Evolutionary conservation across 2,888 invertebrate species (phyloP).

Genomic region (Electrophaes corylata): DNA sequence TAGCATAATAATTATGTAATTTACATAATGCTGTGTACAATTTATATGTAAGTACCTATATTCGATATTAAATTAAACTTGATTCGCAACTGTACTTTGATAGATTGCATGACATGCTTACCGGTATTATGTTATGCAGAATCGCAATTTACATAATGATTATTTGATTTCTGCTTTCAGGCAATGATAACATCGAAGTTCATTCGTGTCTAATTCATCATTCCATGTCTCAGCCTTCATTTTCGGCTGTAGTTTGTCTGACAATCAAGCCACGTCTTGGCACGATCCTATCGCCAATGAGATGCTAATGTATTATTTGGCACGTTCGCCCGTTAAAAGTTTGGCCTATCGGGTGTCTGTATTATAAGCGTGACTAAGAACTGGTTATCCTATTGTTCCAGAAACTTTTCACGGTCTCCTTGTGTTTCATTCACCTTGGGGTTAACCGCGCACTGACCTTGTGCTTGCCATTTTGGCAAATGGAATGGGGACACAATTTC

Average conservation of each 20-base stretch:
- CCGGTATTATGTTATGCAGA: constrained; percentile 22
- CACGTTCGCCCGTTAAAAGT: constrained; percentile 59
- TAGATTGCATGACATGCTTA: constrained; percentile 46
- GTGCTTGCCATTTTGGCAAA: constrained; percentile 45
- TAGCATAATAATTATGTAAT: constrained; percentile 37
- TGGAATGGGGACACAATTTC: constrained; percentile 27
- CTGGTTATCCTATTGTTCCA: constrained; percentile 46
- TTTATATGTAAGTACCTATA: constrained; percentile 19
- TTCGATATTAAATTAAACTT: constrained; percentile 40
- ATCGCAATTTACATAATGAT: constrained; percentile 18
- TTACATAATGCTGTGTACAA: constrained; percentile 44
- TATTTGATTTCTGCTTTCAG: constrained; percentile 28
- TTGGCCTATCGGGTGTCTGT: constrained; percentile 67
- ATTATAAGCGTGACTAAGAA: constrained; percentile 60
- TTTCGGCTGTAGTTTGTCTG: constrained; percentile 49
- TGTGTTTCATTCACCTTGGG: constrained; percentile 51
- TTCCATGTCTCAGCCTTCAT: constrained; percentile 45
- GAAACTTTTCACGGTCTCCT: constrained; percentile 50
- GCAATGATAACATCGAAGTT: constrained; percentile 43
- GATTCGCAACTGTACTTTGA: constrained; percentile 49
- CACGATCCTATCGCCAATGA: constrained; percentile 69
- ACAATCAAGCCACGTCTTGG: constrained; percentile 58
- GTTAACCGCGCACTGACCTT: constrained; percentile 53
- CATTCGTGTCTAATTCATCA: constrained; percentile 51
- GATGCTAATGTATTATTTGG: constrained; percentile 81